Evolutionary conservation across 2,888 invertebrate genomes (phyloP).

Genomic region (Callosobruchus maculatus): DNA sequence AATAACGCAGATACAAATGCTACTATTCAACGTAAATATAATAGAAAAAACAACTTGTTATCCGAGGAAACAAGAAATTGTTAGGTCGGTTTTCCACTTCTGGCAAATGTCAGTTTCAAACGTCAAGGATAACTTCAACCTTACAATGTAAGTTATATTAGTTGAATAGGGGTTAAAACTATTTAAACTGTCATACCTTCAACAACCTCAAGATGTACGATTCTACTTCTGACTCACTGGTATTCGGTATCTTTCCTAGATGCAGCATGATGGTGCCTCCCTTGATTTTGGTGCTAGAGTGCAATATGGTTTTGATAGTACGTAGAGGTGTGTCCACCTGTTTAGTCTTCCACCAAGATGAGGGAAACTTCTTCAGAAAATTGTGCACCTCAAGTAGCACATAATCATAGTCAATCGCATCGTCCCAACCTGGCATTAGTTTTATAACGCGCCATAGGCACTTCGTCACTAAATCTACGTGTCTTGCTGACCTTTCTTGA

Average conservation of each 20-base stretch:
- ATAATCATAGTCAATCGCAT: conserved; percentile 70
- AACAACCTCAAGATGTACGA: conserved; percentile 79
- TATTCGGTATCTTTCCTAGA: conserved; percentile 70
- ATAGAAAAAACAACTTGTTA: too few species aligned
- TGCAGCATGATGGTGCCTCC: conserved; percentile 78
- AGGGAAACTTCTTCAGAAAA: conserved; percentile 86
- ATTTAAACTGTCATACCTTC: conserved; percentile 56
- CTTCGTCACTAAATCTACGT: conserved; percentile 82
- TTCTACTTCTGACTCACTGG: conserved; percentile 81
- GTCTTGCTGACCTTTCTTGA: conserved; percentile 64
- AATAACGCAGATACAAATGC: too few species aligned
- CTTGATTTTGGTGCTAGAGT: conserved; percentile 85
- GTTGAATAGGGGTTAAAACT: too few species aligned
- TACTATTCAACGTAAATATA: too few species aligned
- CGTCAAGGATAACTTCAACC: too few species aligned
- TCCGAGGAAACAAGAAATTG: too few species aligned
- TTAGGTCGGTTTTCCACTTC: too few species aligned
- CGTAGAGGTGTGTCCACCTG: conserved; percentile 82
- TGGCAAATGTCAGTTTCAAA: too few species aligned
- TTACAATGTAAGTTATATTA: too few species aligned
- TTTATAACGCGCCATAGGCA: conserved; percentile 94
- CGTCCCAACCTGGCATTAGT: conserved; percentile 76
- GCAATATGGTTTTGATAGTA: conserved; percentile 91
- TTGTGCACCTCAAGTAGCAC: conserved; percentile 80
- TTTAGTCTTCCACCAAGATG: conserved; percentile 81